Conservation (phyloP, 1,140 invertebrate species). For the Contarinia nasturtii region DNA sequence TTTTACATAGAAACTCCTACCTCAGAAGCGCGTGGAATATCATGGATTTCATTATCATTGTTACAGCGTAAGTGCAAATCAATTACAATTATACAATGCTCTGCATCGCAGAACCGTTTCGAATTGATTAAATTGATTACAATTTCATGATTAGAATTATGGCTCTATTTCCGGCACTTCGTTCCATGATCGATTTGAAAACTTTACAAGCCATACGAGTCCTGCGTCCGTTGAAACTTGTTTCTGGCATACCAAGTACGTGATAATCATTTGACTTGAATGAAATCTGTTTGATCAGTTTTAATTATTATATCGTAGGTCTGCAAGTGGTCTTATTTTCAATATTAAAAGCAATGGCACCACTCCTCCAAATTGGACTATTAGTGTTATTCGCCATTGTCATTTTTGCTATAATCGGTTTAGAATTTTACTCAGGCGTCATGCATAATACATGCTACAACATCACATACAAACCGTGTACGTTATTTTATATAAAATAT, state of each 20-base stretch:
- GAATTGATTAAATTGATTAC: not conserved
- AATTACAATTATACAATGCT: too few relatives aligned
- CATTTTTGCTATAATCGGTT: slow-evolving; percentile 99
- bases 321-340: slow-evolving; percentile 99
- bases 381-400: slow-evolving; percentile 99
- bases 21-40: slow-evolving; percentile 99
- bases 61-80: slow-evolving; percentile 78
- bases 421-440: slow-evolving; percentile 99
- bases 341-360: slow-evolving; percentile 99
- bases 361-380: slow-evolving; percentile 96
- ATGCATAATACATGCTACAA: slow-evolving; percentile 99
- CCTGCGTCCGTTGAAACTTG: slow-evolving; percentile 99
- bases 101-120: not conserved
- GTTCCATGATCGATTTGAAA: slow-evolving; percentile 87
- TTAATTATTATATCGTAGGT: slow-evolving; percentile 38
- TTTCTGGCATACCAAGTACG: slow-evolving; percentile 99
- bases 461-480: too few relatives aligned
- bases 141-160: slow-evolving; percentile 51
- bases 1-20: slow-evolving; percentile 97
- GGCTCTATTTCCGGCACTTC: slow-evolving; percentile 67
- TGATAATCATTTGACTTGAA: slow-evolving; percentile 34
- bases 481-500: too few relatives aligned
- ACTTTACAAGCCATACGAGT: slow-evolving; percentile 98
- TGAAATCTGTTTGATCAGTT: not conserved
- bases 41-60: slow-evolving; percentile 99